Conservation (phyloP, 2,888 invertebrate species). For the Pilophorus perplexus region DNA sequence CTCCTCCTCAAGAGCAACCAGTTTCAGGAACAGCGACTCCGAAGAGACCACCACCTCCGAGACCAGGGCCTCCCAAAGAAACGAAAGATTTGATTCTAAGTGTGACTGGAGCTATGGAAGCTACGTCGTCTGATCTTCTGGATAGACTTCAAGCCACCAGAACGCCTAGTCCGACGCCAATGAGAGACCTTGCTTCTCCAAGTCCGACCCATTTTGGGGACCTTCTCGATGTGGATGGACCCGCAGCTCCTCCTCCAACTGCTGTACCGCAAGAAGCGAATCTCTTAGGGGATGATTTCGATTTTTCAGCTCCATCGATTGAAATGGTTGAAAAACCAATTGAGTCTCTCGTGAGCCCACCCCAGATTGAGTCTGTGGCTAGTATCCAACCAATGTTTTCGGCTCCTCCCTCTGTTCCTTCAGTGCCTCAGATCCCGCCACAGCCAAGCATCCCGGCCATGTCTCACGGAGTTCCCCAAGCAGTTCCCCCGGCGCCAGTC, state of each 20-base stretch:
- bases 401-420: constrained; percentile 29
- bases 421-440: constrained; percentile 34
- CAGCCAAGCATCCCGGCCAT: constrained; percentile 36
- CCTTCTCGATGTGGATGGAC: constrained; percentile 45
- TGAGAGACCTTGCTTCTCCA: constrained; percentile 77
- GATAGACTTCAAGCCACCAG: constrained; percentile 81
- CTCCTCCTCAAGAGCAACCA: constrained; percentile 25
- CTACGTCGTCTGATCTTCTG: constrained; percentile 77
- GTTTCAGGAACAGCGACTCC: constrained; percentile 41
- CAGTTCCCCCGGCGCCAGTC: constrained; percentile 39
- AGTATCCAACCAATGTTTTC: constrained; percentile 34
- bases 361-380: too few species aligned
- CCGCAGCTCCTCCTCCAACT: constrained; percentile 21
- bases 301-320: constrained; percentile 33
- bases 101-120: constrained; percentile 85
- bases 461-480: constrained; percentile 31
- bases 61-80: constrained; percentile 68
- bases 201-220: constrained; percentile 65
- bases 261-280: constrained; percentile 39
- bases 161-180: constrained; percentile 82
- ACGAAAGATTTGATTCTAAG: constrained; percentile 82
- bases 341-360: constrained; percentile 24
- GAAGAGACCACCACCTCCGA: constrained; percentile 51
- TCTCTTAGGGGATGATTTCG: constrained; percentile 43
- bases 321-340: constrained; percentile 12